These are phyloP conservation scores for Chymomyza costata DNA, from an alignment of 1,140 invertebrate genomes.

Conservation along the genomic window DNA sequence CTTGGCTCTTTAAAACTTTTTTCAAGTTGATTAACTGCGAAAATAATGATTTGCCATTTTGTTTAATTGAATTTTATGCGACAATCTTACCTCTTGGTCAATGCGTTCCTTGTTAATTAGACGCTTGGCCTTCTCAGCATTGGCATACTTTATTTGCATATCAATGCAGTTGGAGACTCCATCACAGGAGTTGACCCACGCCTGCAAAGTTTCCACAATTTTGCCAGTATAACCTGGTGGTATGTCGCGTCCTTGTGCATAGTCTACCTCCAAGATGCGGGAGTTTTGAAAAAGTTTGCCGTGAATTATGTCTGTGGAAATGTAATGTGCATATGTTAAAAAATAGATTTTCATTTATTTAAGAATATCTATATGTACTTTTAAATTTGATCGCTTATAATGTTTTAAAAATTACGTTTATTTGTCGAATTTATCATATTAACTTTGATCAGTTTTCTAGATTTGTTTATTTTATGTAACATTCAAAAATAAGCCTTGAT, in stretches of 20 bases:
- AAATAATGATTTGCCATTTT: background rate
- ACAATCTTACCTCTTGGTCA: conserved; percentile 86
- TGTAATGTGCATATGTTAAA: no score
- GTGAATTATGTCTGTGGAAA: conserved; percentile 91
- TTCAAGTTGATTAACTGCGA: conserved; percentile 86
- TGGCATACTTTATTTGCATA: conserved; percentile 90
- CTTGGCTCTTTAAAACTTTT: conserved; percentile 86
- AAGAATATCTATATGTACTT: no score
- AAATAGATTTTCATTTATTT: no score
- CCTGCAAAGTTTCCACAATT: conserved; percentile 87
- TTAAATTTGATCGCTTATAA: no score
- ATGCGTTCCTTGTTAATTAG: conserved; percentile 88
- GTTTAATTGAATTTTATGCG: background rate
- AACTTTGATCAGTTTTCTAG: no score
- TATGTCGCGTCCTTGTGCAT: conserved; percentile 94
- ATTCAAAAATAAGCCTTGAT: no score
- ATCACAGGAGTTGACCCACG: conserved; percentile 95
- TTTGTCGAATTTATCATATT: no score
- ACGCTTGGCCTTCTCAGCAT: conserved; percentile 87
- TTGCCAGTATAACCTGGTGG: conserved; percentile 85
- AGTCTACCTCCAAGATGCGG: conserved; percentile 94
- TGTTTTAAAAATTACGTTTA: no score
- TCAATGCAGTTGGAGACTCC: conserved; percentile 91
- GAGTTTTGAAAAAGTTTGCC: conserved; percentile 98
- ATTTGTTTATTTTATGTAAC: no score